Evolutionary conservation across 2,113 vertebrate species (phyloP), one percentile per base, ranked within the genome.

Genomic region (Erythrocercus mccallii): DNA sequence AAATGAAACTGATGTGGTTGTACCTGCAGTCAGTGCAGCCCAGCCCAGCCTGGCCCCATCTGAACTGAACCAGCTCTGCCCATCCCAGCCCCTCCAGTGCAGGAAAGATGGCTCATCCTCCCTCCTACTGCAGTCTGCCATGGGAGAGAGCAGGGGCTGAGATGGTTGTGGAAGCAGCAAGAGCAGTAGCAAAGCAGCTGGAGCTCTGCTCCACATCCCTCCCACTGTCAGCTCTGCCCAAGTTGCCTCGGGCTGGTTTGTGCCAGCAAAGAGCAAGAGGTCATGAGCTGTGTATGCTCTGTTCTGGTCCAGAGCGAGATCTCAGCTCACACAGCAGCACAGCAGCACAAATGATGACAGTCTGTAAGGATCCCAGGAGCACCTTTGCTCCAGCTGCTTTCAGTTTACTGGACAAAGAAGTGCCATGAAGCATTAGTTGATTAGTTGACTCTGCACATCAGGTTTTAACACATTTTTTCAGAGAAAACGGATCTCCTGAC

Each of bases 131-230:
- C 65, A 54, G 15, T 8, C 38, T 90, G 71, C 58, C 66, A 7
- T 1, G 60, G 87, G 50, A 87, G 27, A 28, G 15, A 78, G 2
- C 40, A 71, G 40, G 35, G 73, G 61, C 65, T 94, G 80, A 47
- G 68, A 40, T 21, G 89, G 22, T 21, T 77, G 45, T 70, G 54
- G 79, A 45, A 93, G 92, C 74, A 83, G 74, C 38, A 78, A 27
- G 76, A 66, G 82, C 82, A 51, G 90, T 10, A 90, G 81, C 79
- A 77, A 83, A 95, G 92, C 85, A 90, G 87, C 66, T 62, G 74
- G 66, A 93, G 85, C 73, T 76, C 84, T 37, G 69, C 70, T 82
- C 57, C 37, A 25, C 62, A 45, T 62, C 47, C 83, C 83, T 88
- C 50, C 84, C 68, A 17, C n/a, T 12, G 28, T 19, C 54, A 73